Percentiles rank a stretch among this genome's conserved stretches.
Evolutionary conservation across 2,797 vertebrate species (phyloP).

Genomic region (Spatula clypeata): DNA sequence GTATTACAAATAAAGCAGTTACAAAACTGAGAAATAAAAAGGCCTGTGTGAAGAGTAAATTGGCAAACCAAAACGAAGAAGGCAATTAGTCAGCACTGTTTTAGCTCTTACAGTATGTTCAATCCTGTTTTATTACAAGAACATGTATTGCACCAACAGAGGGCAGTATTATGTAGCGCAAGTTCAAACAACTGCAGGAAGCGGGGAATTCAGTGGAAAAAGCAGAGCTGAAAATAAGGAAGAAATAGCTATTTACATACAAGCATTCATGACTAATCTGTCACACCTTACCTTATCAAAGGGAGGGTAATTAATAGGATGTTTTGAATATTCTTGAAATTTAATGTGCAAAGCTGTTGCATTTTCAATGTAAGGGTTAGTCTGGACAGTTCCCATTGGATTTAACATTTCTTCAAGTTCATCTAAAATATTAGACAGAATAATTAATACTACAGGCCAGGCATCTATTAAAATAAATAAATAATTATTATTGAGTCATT

Average conservation of each 20-base stretch:
- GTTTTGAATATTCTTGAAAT: conserved; percentile 91
- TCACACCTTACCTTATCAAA: conserved; percentile 94
- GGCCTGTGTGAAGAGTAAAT: neutral
- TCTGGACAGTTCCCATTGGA: conserved; percentile 97
- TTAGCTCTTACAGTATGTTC: neutral
- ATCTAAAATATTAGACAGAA: conserved; percentile 85
- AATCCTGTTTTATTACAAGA: neutral
- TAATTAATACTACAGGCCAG: neutral
- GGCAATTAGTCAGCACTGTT: neutral
- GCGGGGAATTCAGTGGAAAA: neutral
- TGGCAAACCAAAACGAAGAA: neutral
- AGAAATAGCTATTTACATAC: neutral
- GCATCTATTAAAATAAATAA: neutral
- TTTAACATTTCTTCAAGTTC: conserved; percentile 99
- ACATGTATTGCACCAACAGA: fast-evolving
- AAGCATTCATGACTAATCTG: neutral
- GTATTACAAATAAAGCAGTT: neutral
- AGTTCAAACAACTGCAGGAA: neutral
- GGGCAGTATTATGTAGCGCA: fast-evolving
- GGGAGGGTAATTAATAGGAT: conserved; percentile 91
- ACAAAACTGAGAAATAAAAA: neutral
- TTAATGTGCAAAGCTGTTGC: conserved; percentile 94
- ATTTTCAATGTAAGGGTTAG: conserved; percentile 97
- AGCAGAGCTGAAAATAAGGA: neutral
- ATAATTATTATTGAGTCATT: neutral